Base-by-base conservation (phyloP, 2,113 vertebrate genomes). In the Sinocyclocheilus anophthalmus region DNA sequence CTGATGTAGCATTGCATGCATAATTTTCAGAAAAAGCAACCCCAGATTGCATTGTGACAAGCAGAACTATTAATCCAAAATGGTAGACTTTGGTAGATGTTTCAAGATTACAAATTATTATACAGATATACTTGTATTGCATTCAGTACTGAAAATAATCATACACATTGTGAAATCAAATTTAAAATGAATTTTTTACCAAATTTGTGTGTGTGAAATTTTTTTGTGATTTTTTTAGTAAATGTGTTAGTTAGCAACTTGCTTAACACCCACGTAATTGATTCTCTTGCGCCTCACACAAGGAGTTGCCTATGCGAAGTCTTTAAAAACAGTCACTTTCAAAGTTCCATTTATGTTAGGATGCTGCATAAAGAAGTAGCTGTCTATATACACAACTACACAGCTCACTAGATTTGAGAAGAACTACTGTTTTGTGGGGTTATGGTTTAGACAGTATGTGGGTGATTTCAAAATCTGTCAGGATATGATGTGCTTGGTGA, bases 381-480 rank as follows among this genome's bases (percentile, higher is more conserved):
- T 42, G 39, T 42, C 39, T 42, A 42, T 42, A 5, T 42, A 42
- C 39, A 42, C 39, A 42, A 42, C 39, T 42, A 42, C 39, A 42
- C 39, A 42, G 39, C 39, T 42, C 39, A 42, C 39, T 42, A 42
- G 39, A 42, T 42, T 42, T 42, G 39, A 42, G 7, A 7, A 42
- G 6, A 42, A 42, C 13, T n/a, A n/a, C 7, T 63, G 22, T 80
- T 37, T 10, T 63, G 57, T 45, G 22, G 37, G 11, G 20, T 45
- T 14, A 75, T 75, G 72, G 6, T 53, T 76, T 76, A 24, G 39
- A 76, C 12, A 18, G n/a, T 53, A 30, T 53, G 79, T 48, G 39
- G 39, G 48, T n/a, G 78, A 63, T 80, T 63, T 80, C 33, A 42
- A 12, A 59, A 81, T 50, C 42, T 82, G 61, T 82, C 63, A 53